Base-by-base conservation (phyloP, 2,797 vertebrate genomes). In the Florisuga fusca region DNA sequence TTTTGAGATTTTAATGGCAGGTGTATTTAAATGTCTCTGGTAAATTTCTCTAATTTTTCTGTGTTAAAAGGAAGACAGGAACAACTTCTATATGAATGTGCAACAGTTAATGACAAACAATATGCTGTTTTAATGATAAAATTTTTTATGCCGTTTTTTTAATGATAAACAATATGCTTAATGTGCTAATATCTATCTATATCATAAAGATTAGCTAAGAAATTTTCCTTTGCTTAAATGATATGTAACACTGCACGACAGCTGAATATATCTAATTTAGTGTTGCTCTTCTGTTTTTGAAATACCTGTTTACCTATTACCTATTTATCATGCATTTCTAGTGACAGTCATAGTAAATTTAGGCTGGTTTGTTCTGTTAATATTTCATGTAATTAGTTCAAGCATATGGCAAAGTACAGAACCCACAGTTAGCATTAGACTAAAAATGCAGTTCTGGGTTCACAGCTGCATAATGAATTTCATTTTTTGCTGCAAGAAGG, bases 271-370 rank as follows among this genome's bases (percentile, higher is more conserved):
- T 68, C 29, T 77, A 66, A 72, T 80, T 69, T 55, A 38, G 18
- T 81, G 29, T 55, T 86, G 48, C 48, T 57, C 10, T 85, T 27
- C 54, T 84, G 26, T 15, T 91, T 86, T 67, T 90, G 33, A 91
- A 81, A 90, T 86, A 67, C 67, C 41, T 69, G 21, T 59, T 94
- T 90, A 38, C 61, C n/a, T n/a, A n/a, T n/a, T 73, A 38, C 48
- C 62, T 76, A 23, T 82, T 93, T 87, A 25, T 82, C 27, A 36
- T 71, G 20, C 50, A 69, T 96, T 94, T 87, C 31, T 86, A 84
- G 73, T 27, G 53, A 33, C 43, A 84, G 15, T 41, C 4, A 11
- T 20, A 78, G 31, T 50, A 73, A 94, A 89, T 78, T 66, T 75
- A 75, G 48, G 66, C 38, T 62, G 20, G 13, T 92, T 92, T 81